phyloP scores from a whole-genome alignment of 2,113 vertebrate species.

The Seriola rivoliana region DNA sequence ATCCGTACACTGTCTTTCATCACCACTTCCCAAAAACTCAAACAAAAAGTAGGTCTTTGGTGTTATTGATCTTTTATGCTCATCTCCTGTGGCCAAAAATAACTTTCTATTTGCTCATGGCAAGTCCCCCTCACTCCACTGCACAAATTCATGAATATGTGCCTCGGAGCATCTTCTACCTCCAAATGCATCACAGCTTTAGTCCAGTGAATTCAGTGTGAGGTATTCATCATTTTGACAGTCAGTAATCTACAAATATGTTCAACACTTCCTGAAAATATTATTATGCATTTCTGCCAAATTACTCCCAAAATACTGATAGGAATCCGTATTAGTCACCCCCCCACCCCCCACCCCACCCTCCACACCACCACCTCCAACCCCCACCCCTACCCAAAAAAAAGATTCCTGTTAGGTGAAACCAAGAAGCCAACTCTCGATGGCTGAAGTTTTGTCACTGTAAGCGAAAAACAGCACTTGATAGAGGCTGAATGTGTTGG shows the following conservation, averaged over 20 bases:
- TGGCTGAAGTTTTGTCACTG: background rate
- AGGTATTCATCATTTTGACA: slow-evolving; percentile 36
- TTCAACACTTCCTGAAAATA: slow-evolving; percentile 5
- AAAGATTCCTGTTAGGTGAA: background rate
- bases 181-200: slow-evolving; percentile 1
- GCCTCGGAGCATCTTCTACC: background rate
- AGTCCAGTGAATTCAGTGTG: slow-evolving; percentile 15
- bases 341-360: too few species aligned
- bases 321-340: background rate
- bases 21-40: slow-evolving; percentile 11
- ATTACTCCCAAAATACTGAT: slow-evolving; percentile 5
- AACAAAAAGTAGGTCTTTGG: slow-evolving; percentile 18
- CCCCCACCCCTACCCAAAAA: too few species aligned
- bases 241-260: slow-evolving; percentile 15
- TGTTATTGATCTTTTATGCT: slow-evolving; percentile 45
- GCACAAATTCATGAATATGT: background rate
- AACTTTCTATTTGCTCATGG: slow-evolving; percentile 19
- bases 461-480: background rate
- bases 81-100: slow-evolving; percentile 40
- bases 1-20: background rate
- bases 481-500: slow-evolving; percentile 2
- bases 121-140: background rate
- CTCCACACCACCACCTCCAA: too few species aligned
- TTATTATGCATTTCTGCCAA: slow-evolving; percentile 25
- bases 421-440: background rate